Evolutionary conservation across 2,888 invertebrate genomes (phyloP), one percentile per base, ranked within the genome.

Genomic region (Prenolepis imparis): DNA sequence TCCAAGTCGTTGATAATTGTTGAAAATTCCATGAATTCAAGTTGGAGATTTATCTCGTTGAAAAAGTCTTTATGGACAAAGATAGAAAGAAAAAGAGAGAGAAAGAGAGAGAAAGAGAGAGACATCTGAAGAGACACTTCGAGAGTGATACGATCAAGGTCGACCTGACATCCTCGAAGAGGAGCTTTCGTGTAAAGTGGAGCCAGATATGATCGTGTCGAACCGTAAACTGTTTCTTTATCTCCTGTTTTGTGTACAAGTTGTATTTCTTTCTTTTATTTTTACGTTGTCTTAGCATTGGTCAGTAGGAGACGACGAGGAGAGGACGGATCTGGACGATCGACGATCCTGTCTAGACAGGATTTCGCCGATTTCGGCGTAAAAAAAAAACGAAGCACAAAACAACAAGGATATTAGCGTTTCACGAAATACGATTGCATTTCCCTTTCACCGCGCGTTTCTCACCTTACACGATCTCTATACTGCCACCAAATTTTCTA

Each of bases 401-500:
- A 68, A 57, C 52, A 59, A 63, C 82, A 78, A 61, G 44, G 24
- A 52, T 68, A 24, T 83, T 80, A 57, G 55, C 68, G 55, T 52
- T 44, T 82, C 83, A 73, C 75, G 63, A 77, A 78, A n/a, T 68
- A 67, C 75, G 15, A 66, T 52, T 84, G 85, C 88, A 90, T 80
- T 84, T 89, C 80, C 82, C 86, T 90, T 52, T 90, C 85, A 87
- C 85, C 87, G 84, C 87, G 84, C 85, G 86, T 91, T 89, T 91
- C 87, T 81, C 88, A 89, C 89, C 87, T 88, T 90, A 87, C 82
- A 92, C 91, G 90, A 90, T 93, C 93, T 93, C 93, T 90, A 90
- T 91, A 90, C 90, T 89, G 90, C 90, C 90, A 89, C 89, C 89
- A 87, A 91, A 91, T 89, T 89, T 90, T 91, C 90, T 91, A 90